Evolutionary conservation across 37 sponge, comb jelly and placozoan species (phyloP), one percentile per base, ranked within the genome.

Genomic region (Chondrilla cf. caribensis): DNA sequence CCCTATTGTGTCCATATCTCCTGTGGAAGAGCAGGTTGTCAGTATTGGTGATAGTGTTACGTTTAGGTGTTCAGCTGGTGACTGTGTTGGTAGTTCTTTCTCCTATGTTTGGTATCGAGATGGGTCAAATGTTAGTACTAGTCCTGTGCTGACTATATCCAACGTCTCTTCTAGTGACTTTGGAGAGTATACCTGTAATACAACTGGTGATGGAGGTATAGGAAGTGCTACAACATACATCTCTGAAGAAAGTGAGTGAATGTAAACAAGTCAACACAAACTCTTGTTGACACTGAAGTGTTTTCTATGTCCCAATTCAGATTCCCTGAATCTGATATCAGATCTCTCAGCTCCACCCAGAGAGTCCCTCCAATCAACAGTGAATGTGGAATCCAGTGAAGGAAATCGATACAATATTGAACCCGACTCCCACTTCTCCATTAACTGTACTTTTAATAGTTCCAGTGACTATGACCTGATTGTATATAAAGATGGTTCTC

Each of bases 311-410:
- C 8, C 6, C 0, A n/a, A n/a, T n/a, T n/a, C 44, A 73, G 76
- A 37, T 39, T 36, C 76, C 43, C 41, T 73, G 44, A 24, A 17
- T 11, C 36, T 73, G 42, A 73, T 43, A n/a, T n/a, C 44, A 21
- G 76, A 73, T 25, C 76, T 73, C 21, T 39, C 76, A 36, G 76
- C 76, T 73, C 76, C 76, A 2, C 76, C 76, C 44, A 42, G 24
- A 19, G 76, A 21, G 15, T 39, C 76, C 21, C 76, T 73, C 44
- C 44, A 73, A 40, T 43, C 76, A 37, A 38, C 76, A 39, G 25
- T 73, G 41, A 42, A 38, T 73, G 76, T 40, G 21, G 19, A 21
- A 21, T n/a, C 31, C 7, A 43, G 25, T 39, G 76, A 73, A 15
- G 15, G 0, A 11, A 42, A 73, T 39, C 38, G 25, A 17, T 73